These are phyloP conservation scores for Folsomia candida DNA, from an alignment of 2,888 invertebrate genomes.

Conservation along the genomic window DNA sequence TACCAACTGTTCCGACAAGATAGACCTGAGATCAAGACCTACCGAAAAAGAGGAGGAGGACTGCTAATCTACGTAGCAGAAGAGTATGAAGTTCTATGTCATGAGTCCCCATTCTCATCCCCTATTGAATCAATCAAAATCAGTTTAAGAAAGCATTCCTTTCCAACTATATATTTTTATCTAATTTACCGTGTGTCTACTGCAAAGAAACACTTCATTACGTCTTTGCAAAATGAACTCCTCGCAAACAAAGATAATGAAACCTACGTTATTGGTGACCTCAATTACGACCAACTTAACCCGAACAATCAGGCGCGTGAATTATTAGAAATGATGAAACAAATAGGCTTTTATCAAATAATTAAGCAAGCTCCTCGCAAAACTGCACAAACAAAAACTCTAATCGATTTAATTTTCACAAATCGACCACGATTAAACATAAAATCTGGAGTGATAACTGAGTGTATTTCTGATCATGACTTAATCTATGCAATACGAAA, in stretches of 20 bases:
- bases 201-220: background rate
- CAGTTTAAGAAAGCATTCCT: background rate
- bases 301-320: background rate
- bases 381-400: background rate
- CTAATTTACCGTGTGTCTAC: background rate
- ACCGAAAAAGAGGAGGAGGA: background rate
- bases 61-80: background rate
- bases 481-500: slow-evolving; percentile 1
- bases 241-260: background rate
- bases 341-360: background rate
- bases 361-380: background rate
- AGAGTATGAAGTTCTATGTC: background rate
- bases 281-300: too few relatives aligned
- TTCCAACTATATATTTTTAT: background rate
- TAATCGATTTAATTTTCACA: slow-evolving; percentile 8
- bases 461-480: slow-evolving; percentile 5
- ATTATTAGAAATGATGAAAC: background rate
- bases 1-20: slow-evolving; percentile 5
- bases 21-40: background rate
- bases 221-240: too few relatives aligned
- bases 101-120: background rate
- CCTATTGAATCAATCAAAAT: background rate
- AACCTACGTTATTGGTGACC: background rate
- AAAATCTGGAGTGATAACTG: background rate
- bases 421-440: background rate